phyloP scores from a whole-genome alignment of 2,888 invertebrate genomes.

The Bedellia somnulentella region DNA sequence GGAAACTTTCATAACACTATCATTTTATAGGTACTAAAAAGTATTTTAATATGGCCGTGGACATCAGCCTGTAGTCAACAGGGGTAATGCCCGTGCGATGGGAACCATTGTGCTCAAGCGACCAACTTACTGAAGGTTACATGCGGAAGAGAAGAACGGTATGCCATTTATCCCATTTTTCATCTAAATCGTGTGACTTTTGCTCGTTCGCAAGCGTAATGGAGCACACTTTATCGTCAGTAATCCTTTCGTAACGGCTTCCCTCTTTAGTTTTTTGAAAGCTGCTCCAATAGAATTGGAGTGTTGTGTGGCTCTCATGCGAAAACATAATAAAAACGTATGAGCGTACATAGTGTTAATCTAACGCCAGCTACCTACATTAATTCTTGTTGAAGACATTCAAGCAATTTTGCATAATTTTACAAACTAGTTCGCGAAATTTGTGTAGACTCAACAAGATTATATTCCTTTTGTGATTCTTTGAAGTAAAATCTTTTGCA shows the following conservation, averaged over 20 bases:
- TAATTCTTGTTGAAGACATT: too few species aligned
- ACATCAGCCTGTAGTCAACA: too few species aligned
- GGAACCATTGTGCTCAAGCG: slow-evolving; percentile 12
- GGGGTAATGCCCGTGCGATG: too few species aligned
- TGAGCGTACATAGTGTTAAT: too few species aligned
- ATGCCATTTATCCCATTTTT: slow-evolving; percentile 31
- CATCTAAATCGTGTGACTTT: slow-evolving; percentile 39
- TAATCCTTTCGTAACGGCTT: slow-evolving; percentile 24
- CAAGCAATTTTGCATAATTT: too few species aligned
- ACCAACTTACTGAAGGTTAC: too few species aligned
- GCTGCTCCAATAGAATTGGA: slow-evolving; percentile 10
- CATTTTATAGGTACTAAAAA: slow-evolving; percentile 5
- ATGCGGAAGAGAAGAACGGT: slow-evolving; percentile 23
- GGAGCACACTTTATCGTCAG: slow-evolving; percentile 33
- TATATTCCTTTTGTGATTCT: too few species aligned
- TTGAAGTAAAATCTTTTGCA: too few species aligned
- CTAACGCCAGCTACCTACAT: too few species aligned
- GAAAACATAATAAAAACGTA: slow-evolving; percentile 28
- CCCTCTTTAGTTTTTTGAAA: slow-evolving; percentile 14
- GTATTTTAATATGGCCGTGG: slow-evolving; percentile 6
- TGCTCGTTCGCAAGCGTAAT: slow-evolving; percentile 30
- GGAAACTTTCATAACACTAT: slow-evolving; percentile 5
- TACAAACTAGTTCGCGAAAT: too few species aligned
- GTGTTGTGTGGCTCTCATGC: slow-evolving; percentile 20
- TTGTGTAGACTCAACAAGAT: too few species aligned